Conservation (phyloP, 2,113 vertebrate genomes). For the Takifugu bimaculatus region DNA sequence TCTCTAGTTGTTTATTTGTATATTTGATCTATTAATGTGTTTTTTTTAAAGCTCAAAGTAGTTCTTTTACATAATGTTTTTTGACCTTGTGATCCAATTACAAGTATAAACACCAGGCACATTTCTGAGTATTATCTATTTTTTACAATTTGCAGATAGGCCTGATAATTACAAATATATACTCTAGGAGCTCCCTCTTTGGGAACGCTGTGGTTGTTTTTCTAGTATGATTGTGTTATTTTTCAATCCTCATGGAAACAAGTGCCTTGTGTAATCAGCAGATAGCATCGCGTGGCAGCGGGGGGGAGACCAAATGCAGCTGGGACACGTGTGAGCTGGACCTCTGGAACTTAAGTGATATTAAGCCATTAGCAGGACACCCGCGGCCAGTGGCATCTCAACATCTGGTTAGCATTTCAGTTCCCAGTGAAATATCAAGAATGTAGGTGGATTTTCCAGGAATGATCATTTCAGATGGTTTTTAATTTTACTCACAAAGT, state of each 20-base stretch:
- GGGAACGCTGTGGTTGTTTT: constrained; percentile 60
- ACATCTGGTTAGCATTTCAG: constrained; percentile 69
- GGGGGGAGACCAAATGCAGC: constrained; percentile 42
- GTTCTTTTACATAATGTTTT: not conserved
- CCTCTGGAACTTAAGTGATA: constrained; percentile 18
- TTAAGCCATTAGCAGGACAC: constrained; percentile 39
- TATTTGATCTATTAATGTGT: not conserved
- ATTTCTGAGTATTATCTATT: constrained; percentile 43
- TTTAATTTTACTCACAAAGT: constrained; percentile 26
- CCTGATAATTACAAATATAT: constrained; percentile 52
- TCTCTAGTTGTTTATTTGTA: too few relatives aligned
- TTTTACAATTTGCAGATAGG: constrained; percentile 48
- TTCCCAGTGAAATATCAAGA: constrained; percentile 43
- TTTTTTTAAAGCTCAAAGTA: not conserved
- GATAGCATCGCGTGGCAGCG: constrained; percentile 35
- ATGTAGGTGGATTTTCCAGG: constrained; percentile 44
- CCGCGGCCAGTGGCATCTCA: constrained; percentile 37
- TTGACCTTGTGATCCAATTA: constrained; percentile 26
- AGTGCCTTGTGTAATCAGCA: constrained; percentile 54
- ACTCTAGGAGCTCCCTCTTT: constrained; percentile 13
- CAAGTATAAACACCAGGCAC: constrained; percentile 37
- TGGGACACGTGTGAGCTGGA: constrained; percentile 21
- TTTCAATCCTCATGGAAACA: constrained; percentile 55
- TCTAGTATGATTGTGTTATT: constrained; percentile 34
- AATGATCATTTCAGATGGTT: constrained; percentile 39